Base-by-base conservation (phyloP, 2,888 invertebrate species). In the Agonopterix subpropinquella region DNA sequence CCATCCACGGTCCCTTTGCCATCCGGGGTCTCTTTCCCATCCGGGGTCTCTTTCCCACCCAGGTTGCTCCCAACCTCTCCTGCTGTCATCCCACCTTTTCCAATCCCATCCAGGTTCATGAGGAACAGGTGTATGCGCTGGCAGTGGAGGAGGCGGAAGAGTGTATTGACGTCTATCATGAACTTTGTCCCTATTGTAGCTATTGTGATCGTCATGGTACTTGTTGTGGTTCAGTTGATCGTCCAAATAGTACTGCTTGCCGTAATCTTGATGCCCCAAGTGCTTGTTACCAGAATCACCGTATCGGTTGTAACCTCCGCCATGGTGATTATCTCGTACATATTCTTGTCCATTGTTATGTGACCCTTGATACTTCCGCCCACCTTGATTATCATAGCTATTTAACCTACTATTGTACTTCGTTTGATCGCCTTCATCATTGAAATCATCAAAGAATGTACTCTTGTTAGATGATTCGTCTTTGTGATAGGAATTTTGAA, bases 401-500 rank as follows among this genome's bases (percentile, higher is more conserved):
- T 86, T 87, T 8, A 79, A 51, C 54, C 70, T 77, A 51, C 79
- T 87, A 28, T 86, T 88, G 54, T 82, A 86, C 1, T 77, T 78
- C 3, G 88, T 79, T 67, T 77, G 77, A 52, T 89, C 89, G 1
- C 79, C 83, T 70, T 89, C 89, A 49, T 89, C 89, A 50, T 79
- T 86, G 1, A 77, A 89, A 63, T 93, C 92, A 61, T 93, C 93
- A 62, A 91, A 93, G 73, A 89, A 93, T 35, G 92, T 92, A 49
- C 92, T 91, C 60, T 92, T 92, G 62, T 91, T 92, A 0, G 92
- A 92, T 9, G 91, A 91, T 65, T 93, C 93, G 57, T 93, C 92
- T 70, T 93, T 93, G 61, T 92, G 91, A 61, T 93, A 93, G 10
- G 90, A 90, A 62, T 92, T 92, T 59, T 90, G 91, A 66, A 92